Base-by-base conservation (phyloP, 2,888 invertebrate species). In the Mesopsocus fuscifrons region DNA sequence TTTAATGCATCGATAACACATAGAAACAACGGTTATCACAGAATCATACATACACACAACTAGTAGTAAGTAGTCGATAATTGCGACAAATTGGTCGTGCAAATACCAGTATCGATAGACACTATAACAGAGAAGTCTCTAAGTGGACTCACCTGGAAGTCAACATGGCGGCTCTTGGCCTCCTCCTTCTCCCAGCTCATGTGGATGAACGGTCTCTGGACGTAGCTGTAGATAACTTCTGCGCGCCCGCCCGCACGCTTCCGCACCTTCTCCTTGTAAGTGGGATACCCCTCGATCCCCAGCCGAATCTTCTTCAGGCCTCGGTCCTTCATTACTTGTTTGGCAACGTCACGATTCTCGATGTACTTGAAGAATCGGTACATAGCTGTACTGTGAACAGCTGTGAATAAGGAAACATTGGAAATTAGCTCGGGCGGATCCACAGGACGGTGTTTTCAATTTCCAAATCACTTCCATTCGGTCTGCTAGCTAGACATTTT, bases 121-220 rank as follows among this genome's bases (percentile, higher is more conserved):
- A n/a, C n/a, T n/a, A n/a, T n/a, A n/a, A n/a, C n/a, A n/a, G n/a
- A n/a, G n/a, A n/a, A n/a, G n/a, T n/a, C n/a, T n/a, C n/a, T n/a
- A n/a, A n/a, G n/a, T n/a, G 8, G 31, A 40, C 48, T 48, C 48
- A 62, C 62, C 55, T 63, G 62, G 57, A 97, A 99, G 62, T 99
- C 98, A 0, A 99, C 98, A 58, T 99, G 98, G 1, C 98, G 76
- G 56, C 91, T 92, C 58, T 95, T 94, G 0, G 95, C 97, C 56
- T 99, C 98, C 57, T 99, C 98, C 55, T 99, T 99, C 59, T 99
- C 98, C 98, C 98, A 99, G 0, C 92, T 92, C 85, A 92, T 91
- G 57, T 95, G 92, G 43, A 99, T 87, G 62, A 99, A 99, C 0
- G 98, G 98, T 1, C 98, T 70, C 59, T 99, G 98, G 0, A 99